Conservation (phyloP, 2,113 vertebrate species). For the Sylvietta virens region DNA sequence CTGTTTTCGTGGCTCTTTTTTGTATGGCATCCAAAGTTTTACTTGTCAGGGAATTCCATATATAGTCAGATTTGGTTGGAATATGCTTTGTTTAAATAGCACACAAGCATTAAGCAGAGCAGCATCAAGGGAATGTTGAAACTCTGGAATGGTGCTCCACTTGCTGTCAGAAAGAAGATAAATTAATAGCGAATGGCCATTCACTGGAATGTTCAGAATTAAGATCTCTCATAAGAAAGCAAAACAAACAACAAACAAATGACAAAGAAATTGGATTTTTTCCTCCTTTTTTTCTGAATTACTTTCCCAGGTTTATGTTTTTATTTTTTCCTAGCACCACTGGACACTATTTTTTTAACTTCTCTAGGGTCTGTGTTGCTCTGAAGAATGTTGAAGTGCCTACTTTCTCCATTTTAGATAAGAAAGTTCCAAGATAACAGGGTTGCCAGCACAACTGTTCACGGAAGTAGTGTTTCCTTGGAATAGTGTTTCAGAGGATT, state of each 20-base stretch:
- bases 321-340: neutral
- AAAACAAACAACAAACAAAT: constrained; percentile 3
- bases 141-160: neutral
- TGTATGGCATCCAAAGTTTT: constrained; percentile 24
- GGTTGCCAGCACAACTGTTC: neutral
- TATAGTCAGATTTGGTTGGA: constrained; percentile 61
- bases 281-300: neutral
- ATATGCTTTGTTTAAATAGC: constrained; percentile 63
- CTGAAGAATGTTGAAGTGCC: neutral
- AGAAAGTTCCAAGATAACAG: neutral
- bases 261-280: neutral
- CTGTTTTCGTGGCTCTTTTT: constrained; percentile 7
- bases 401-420: neutral
- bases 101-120: constrained; percentile 15
- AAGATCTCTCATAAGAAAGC: neutral
- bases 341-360: neutral
- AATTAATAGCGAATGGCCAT: neutral
- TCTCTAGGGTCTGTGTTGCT: neutral
- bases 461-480: neutral
- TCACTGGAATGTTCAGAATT: constrained; percentile 24
- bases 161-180: constrained; percentile 16
- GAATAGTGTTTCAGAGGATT: neutral
- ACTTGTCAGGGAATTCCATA: constrained; percentile 62
- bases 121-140: constrained; percentile 16
- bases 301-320: neutral